These are phyloP conservation scores for Fabriciana adippe DNA, from an alignment of 2,888 invertebrate genomes.

Conservation along the genomic window DNA sequence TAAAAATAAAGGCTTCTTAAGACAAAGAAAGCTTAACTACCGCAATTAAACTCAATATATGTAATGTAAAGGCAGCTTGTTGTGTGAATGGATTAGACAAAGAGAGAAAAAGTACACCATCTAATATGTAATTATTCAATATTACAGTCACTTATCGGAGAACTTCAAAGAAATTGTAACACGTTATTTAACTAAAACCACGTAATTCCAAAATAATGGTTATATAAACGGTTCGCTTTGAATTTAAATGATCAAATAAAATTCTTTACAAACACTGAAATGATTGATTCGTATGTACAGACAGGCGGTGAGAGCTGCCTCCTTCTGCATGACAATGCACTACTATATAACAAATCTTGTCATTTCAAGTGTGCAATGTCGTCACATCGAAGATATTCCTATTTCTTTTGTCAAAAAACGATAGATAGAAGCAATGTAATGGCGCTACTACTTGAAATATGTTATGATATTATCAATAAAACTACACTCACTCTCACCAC, in stretches of 20 bases:
- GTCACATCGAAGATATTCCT: neutral
- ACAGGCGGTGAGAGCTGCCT: conserved; percentile 53
- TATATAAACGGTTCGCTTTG: conserved; percentile 44
- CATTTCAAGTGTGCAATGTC: conserved; percentile 15
- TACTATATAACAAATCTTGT: conserved; percentile 39
- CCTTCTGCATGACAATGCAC: conserved; percentile 47
- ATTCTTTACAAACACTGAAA: conserved; percentile 44
- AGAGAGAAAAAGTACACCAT: neutral
- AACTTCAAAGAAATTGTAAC: conserved; percentile 25
- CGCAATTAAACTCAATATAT: no score
- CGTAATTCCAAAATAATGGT: conserved; percentile 39
- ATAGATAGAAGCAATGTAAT: neutral
- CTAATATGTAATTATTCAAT: neutral
- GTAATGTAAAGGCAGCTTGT: no score
- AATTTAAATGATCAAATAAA: conserved; percentile 35
- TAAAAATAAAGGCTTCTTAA: no score
- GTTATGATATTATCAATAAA: conserved; percentile 38
- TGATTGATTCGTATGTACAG: conserved; percentile 56
- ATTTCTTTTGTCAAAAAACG: neutral
- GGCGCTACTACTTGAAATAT: conserved; percentile 1
- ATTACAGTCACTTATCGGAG: conserved; percentile 5
- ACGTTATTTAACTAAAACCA: conserved; percentile 26
- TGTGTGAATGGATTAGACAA: no score
- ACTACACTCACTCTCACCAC: conserved; percentile 68
- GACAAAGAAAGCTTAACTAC: no score